Base-by-base conservation (phyloP, 2,888 invertebrate genomes). In the Ochropleura plecta region DNA sequence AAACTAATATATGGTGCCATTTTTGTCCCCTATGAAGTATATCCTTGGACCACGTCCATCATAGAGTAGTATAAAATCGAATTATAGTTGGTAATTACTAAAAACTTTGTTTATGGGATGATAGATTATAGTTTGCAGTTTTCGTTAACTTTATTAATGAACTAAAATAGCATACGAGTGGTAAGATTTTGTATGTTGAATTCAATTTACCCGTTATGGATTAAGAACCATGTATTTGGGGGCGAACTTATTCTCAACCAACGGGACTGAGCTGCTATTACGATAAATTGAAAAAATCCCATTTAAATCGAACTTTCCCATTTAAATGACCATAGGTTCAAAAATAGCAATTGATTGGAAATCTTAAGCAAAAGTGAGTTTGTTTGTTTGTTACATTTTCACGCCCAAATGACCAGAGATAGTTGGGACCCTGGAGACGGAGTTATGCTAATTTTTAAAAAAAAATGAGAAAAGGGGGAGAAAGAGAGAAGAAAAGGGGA, bases 1-100 rank as follows among this genome's bases (percentile, higher is more conserved):
- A 93, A 93, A 91, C 91, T 93, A 92, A 94, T 91, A 92, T 93
- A 93, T 92, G 89, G 90, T 88, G 83, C 87, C 90, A 91, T 93
- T 92, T 92, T 92, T 89, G 90, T 88, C 87, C 88, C 88, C 89
- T 91, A 88, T 88, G 91, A 92, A 90, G 88, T 81, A 89, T 88
- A 90, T 89, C 87, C 90, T 85, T 78, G 83, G 87, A 83, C 75
- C 84, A 70, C 86, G 81, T 85, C 84, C 81, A 80, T 87, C 79
- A 88, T 79, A 68, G 55, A 57, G 66, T 48, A 57, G 46, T 84
- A 76, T 81, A 81, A 68, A 81, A 81, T 69, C 67, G 55, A 72
- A 78, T 74, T 73, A 80, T 55, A 78, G 55, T 51, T 60, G 12
- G 42, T 72, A 70, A 83, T 87, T 75, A 88, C 65, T 59, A n/a